Conservation (phyloP, 2,888 invertebrate genomes). For the Bhutanitis thaidina region DNA sequence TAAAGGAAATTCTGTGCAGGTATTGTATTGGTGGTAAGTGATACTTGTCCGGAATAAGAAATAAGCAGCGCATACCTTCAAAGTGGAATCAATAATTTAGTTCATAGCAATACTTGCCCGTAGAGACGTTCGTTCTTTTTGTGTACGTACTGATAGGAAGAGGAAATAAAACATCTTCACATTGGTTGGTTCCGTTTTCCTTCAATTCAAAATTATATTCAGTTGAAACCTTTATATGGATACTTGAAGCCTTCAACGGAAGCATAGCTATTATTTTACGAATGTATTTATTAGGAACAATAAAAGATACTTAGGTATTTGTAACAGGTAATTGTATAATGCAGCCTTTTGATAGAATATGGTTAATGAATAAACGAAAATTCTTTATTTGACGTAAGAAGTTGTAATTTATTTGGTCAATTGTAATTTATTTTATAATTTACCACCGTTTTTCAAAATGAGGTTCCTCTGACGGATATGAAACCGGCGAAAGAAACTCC, state of each 20-base stretch:
- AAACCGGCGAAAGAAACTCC: too few species aligned
- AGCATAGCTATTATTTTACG: not conserved
- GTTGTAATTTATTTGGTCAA: too few species aligned
- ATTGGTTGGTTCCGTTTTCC: slow-evolving; percentile 8
- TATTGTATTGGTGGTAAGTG: not conserved
- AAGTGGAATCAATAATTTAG: not conserved
- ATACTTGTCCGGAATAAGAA: slow-evolving; percentile 1
- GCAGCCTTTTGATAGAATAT: too few species aligned
- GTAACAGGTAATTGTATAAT: too few species aligned
- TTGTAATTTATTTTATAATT: too few species aligned
- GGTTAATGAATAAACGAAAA: too few species aligned
- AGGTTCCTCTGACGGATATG: too few species aligned
- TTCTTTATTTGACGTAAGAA: too few species aligned
- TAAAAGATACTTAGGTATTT: too few species aligned
- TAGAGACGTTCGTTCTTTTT: not conserved
- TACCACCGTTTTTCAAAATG: too few species aligned
- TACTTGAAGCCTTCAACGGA: not conserved
- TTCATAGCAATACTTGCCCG: not conserved
- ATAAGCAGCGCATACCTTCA: not conserved
- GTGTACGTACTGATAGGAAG: not conserved
- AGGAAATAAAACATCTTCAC: slow-evolving; percentile 1
- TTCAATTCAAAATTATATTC: not conserved
- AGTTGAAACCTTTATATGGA: not conserved
- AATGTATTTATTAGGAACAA: too few species aligned
- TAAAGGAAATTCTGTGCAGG: not conserved